phyloP scores from a whole-genome alignment of 2,888 invertebrate genomes.

The Lordiphosa fenestrarum region DNA sequence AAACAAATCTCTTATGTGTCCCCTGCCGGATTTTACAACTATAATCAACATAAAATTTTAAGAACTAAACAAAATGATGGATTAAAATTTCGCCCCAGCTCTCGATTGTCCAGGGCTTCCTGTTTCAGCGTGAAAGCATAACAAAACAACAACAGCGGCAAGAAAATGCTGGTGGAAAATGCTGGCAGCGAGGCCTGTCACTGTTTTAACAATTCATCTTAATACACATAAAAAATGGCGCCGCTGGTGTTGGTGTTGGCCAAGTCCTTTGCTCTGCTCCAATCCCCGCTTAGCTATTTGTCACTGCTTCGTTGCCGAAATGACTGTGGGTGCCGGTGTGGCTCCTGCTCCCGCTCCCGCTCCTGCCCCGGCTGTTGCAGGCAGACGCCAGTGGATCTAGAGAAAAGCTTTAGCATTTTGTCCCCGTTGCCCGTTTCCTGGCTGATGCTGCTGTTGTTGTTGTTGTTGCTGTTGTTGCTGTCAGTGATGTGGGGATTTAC shows the following conservation, averaged over 20 bases:
- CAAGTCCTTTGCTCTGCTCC: conserved; percentile 2
- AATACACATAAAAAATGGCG: conserved; percentile 67
- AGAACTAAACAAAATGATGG: too few species aligned
- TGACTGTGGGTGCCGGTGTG: conserved; percentile 19
- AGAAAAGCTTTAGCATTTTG: conserved; percentile 24
- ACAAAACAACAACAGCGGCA: neutral
- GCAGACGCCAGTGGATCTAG: conserved; percentile 25
- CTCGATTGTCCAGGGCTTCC: neutral
- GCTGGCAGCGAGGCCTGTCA: conserved; percentile 50
- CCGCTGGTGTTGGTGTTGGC: conserved; percentile 49
- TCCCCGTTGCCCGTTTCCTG: conserved; percentile 1
- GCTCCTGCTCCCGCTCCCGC: conserved; percentile 14
- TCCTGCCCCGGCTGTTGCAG: neutral
- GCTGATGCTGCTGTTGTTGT: conserved; percentile 13
- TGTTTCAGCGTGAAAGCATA: conserved; percentile 3
- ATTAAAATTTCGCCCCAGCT: neutral
- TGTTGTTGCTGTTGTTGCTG: conserved; percentile 9
- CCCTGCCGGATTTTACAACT: conserved; percentile 26
- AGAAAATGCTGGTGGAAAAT: conserved; percentile 34
- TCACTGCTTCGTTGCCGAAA: conserved; percentile 56
- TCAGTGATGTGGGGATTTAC: conserved; percentile 46
- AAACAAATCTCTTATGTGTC: conserved; percentile 1
- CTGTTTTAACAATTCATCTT: conserved; percentile 67
- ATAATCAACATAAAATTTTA: conserved; percentile 5
- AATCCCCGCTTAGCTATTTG: conserved; percentile 45